Conservation (phyloP, 2,113 vertebrate genomes). For the Orientallactaga bullata region DNA sequence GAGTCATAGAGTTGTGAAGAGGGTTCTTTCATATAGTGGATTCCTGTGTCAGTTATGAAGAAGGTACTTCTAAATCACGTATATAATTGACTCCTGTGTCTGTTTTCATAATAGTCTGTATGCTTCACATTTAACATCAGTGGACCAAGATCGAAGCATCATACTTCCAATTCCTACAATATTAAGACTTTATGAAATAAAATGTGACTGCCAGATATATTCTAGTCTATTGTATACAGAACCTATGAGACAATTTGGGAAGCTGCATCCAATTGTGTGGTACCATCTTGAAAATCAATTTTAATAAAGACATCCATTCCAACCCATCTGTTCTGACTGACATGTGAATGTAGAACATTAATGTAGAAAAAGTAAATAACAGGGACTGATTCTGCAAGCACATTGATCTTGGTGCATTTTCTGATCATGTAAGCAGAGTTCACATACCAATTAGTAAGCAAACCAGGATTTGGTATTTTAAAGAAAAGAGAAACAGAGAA, state of each 20-base stretch:
- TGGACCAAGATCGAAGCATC: not conserved
- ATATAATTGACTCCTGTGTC: not conserved
- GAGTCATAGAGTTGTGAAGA: not conserved
- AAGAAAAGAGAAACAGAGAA: slow-evolving; percentile 24
- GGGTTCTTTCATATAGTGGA: not conserved
- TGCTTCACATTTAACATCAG: not conserved
- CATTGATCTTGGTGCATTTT: not conserved
- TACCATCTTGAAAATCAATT: slow-evolving; percentile 7
- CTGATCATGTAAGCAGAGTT: not conserved
- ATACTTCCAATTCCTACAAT: slow-evolving; percentile 9
- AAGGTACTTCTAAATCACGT: not conserved
- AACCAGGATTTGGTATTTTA: not conserved
- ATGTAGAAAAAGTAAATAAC: not conserved
- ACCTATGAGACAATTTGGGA: not conserved
- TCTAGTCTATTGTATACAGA: not conserved
- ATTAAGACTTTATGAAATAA: slow-evolving; percentile 23
- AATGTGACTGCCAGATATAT: not conserved
- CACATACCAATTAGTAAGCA: not conserved
- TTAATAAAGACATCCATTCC: not conserved
- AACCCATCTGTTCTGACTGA: not conserved
- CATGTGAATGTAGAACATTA: not conserved
- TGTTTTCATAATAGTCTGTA: slow-evolving; percentile 7
- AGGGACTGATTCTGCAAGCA: not conserved
- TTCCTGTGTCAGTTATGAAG: not conserved
- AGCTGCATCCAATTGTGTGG: not conserved